Base-by-base conservation (phyloP, 1,140 invertebrate species). In the Oryctes rhinoceros region DNA sequence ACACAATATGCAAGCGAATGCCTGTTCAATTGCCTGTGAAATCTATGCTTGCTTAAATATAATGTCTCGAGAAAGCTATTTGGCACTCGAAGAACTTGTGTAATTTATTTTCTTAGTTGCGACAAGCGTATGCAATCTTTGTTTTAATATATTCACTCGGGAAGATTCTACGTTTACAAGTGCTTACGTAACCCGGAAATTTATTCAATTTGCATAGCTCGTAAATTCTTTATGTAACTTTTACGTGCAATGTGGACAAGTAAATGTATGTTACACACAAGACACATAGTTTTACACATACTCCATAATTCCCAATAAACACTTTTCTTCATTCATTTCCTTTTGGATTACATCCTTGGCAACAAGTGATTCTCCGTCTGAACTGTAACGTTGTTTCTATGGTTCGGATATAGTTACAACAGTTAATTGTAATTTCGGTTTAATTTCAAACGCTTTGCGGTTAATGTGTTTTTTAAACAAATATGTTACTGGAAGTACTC, bases 31-130 rank as follows among this genome's bases (percentile, higher is more conserved):
- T 76, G 75, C 75, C 75, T 24, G 75, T 76, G n/a, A 76, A 76
- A 76, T 76, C 75, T 76, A 44, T 44, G 75, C 75, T 76, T 76
- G 44, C 75, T 76, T 76, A 76, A 76, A 76, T 76, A 76, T 76
- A 76, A 76, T 44, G 75, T 48, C 75, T 76, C 39, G 37, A 20
- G 75, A 47, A 35, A n/a, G 75, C 75, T 76, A 76, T 76, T 48
- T 76, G 75, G 75, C 75, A 76, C 37, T 24, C 65, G 65, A 37
- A 71, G 13, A 71, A 37, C 18, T 35, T 30, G 7, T 24, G 65
- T 10, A 30, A 37, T 71, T 30, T 71, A 71, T 35, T 30, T 15
- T 71, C 20, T 71, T 71, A 71, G 18, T 71, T 35, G 24, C 35
- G 20, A 37, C 65, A 15, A 71, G 24, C 65, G 65, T 71, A 71